These are phyloP conservation scores for Allygus modestus DNA, from an alignment of 2,888 invertebrate species.

Conservation along the genomic window DNA sequence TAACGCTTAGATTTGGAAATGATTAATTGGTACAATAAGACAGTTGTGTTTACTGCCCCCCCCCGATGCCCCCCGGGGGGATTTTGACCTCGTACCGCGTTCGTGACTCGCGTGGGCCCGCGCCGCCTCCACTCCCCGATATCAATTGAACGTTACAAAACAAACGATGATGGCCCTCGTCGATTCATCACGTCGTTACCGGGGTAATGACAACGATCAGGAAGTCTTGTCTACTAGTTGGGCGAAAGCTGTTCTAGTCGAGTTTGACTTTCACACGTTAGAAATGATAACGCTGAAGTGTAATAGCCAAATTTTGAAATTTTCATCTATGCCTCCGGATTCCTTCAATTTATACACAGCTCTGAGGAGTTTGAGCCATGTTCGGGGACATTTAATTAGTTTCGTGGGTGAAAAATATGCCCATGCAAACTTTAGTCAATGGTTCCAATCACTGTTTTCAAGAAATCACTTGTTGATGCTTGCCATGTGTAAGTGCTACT, in stretches of 20 bases:
- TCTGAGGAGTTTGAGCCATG: too few relatives aligned
- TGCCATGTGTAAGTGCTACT: too few relatives aligned
- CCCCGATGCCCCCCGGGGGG: not conserved
- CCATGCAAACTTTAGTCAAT: too few relatives aligned
- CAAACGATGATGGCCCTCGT: conserved; percentile 34
- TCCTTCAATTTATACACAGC: too few relatives aligned
- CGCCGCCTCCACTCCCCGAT: conserved; percentile 11
- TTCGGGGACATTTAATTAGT: too few relatives aligned
- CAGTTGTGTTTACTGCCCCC: conserved; percentile 34
- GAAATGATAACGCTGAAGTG: too few relatives aligned
- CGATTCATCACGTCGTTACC: conserved; percentile 27
- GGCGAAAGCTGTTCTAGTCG: not conserved
- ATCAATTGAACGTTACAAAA: conserved; percentile 48
- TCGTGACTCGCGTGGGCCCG: conserved; percentile 37
- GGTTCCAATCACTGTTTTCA: too few relatives aligned
- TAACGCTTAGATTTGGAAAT: conserved; percentile 15
- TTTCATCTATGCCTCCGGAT: too few relatives aligned
- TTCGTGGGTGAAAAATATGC: too few relatives aligned
- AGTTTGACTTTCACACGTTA: too few relatives aligned
- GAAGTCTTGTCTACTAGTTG: not conserved
- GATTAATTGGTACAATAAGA: conserved; percentile 48
- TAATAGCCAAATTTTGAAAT: too few relatives aligned
- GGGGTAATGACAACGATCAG: not conserved
- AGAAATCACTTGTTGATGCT: too few relatives aligned
- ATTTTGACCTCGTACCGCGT: conserved; percentile 5